Base-by-base conservation (phyloP, 2,888 invertebrate genomes). In the Hydropsyche betteni region DNA sequence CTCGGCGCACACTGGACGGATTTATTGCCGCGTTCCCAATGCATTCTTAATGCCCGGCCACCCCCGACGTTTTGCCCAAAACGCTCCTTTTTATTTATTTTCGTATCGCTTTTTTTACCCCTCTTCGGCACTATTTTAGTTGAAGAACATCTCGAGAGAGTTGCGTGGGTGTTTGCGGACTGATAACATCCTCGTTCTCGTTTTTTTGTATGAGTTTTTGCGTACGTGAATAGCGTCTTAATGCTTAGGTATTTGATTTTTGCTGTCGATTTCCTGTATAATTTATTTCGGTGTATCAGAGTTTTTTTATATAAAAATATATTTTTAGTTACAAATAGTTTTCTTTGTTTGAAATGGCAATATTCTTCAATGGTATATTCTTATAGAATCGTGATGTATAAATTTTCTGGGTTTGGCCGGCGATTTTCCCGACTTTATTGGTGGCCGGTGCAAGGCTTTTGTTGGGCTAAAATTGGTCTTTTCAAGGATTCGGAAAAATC, bases 11-110 rank as follows among this genome's bases (percentile, higher is more conserved):
- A n/a, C 55, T 34, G 68, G 74, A 70, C 68, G 72, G 76, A 75
- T 75, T 76, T 78, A 78, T 75, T 72, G 76, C 74, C 74, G 44
- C 53, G 70, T 75, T 75, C 55, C 74, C 74, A 74, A 78, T 78
- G 78, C 77, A 78, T 78, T 77, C 74, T 77, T 74, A 74, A 75
- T 77, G 74, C 70, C 24, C 14, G 53, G n/a, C 36, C 33, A 14
- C 55, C 64, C 64, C 5, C 36, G 34, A 36, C 64, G 64, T 64
- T 64, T 64, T 64, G 34, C 64, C 64, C 8, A 4, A 64, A 64
- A 34, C 36, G 64, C 14, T 64, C 34, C 64, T 64, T 64, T 64
- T 64, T 64, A 64, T 34, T 64, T 64, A 64, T 64, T 36, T 64
- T 64, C 4, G 44, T 64, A 8, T 64, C 36, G 64, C 36, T 36